Evolutionary conservation across 2,113 vertebrate species (phyloP).

Genomic region (Perca flavescens): DNA sequence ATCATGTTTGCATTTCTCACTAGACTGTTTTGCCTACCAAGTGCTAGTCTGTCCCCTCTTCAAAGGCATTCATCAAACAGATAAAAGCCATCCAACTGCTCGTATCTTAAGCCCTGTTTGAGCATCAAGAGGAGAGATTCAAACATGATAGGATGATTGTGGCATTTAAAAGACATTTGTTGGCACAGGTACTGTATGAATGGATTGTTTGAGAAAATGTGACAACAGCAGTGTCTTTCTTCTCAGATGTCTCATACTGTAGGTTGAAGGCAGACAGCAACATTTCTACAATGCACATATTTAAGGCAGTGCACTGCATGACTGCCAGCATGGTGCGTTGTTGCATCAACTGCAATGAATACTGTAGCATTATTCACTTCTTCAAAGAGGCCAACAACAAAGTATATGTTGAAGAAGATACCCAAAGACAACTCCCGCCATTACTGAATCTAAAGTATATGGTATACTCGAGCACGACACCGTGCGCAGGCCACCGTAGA

Average conservation of each 20-base stretch:
- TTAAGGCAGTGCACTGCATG: constrained; percentile 9
- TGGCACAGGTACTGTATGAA: constrained; percentile 19
- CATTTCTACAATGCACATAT: constrained; percentile 18
- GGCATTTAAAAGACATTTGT: constrained; percentile 59
- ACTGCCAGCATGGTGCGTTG: background rate
- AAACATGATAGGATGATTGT: constrained; percentile 46
- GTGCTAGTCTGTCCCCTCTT: constrained; percentile 55
- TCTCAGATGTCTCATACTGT: constrained; percentile 11
- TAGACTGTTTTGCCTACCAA: constrained; percentile 32
- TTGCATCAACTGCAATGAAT: constrained; percentile 42
- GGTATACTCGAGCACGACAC: too few relatives aligned
- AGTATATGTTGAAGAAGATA: constrained; percentile 19
- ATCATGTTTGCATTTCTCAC: constrained; percentile 49
- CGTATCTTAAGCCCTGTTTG: constrained; percentile 60
- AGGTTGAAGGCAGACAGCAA: constrained; percentile 8
- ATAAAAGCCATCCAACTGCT: constrained; percentile 51
- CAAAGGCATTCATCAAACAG: constrained; percentile 60
- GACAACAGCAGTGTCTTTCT: constrained; percentile 31
- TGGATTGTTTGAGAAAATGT: constrained; percentile 47
- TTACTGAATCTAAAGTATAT: background rate
- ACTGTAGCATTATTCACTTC: constrained; percentile 13
- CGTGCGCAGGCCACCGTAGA: too few relatives aligned
- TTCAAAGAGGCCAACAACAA: constrained; percentile 34
- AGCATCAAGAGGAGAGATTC: constrained; percentile 47
- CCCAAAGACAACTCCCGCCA: background rate